Evolutionary conservation across 2,888 invertebrate species (phyloP).

Genomic region (Trisateles emortualis): DNA sequence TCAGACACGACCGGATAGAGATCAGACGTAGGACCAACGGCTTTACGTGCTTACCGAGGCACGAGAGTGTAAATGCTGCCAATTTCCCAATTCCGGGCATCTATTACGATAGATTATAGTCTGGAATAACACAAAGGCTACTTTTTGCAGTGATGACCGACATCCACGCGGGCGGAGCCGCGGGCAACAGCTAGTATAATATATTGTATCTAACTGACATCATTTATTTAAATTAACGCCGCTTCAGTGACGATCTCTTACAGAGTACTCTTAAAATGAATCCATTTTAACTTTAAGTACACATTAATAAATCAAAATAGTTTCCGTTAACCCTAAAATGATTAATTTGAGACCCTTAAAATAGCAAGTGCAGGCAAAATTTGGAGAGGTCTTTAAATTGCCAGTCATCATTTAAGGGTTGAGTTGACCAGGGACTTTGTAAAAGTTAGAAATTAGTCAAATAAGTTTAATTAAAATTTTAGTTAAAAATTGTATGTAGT

Average conservation of each 20-base stretch:
- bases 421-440: conserved; percentile 39
- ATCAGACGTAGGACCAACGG: too few species aligned
- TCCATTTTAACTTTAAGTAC: conserved; percentile 7
- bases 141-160: too few species aligned
- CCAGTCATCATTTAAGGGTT: conserved; percentile 60
- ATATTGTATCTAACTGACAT: too few species aligned
- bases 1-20: too few species aligned
- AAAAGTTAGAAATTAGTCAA: conserved; percentile 44
- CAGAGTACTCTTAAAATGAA: neutral
- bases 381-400: conserved; percentile 52
- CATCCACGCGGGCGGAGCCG: too few species aligned
- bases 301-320: conserved; percentile 51
- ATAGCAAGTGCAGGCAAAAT: conserved; percentile 59
- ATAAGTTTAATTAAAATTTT: conserved; percentile 6
- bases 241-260: neutral
- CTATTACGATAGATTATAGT: too few species aligned
- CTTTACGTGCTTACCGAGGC: too few species aligned
- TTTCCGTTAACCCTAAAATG: conserved; percentile 47
- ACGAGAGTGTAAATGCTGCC: too few species aligned
- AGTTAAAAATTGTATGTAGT: neutral
- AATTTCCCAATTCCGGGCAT: too few species aligned
- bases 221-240: too few species aligned
- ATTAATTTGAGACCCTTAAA: conserved; percentile 63
- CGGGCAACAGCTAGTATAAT: too few species aligned
- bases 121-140: too few species aligned